Evolutionary conservation across 2,113 vertebrate species (phyloP), one percentile per base, ranked within the genome.

Genomic region (Acanthochromis polyacanthus): DNA sequence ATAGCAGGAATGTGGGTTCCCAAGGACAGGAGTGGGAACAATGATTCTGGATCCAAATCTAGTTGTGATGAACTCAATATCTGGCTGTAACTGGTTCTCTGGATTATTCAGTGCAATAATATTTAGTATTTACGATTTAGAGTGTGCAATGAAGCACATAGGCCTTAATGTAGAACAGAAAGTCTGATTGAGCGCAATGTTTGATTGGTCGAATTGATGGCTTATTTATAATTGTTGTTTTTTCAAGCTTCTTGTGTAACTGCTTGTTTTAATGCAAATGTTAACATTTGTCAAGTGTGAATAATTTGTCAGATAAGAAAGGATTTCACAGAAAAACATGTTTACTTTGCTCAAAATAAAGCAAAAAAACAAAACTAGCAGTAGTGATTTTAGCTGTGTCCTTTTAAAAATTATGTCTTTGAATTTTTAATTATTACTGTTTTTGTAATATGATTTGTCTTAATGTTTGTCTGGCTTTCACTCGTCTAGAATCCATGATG

Each of bases 401-500:
- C 6, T 30, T 30, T 30, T 30, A 4, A 30, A 38, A 10, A 9
- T 15, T 43, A 4, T 43, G 15, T 43, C 1, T 15, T 43, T 43
- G 14, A 12, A 14, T 43, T 43, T 43, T 43, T 14, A 15, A 15
- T 43, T 43, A 3, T 43, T 43, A 53, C 2, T 40, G 3, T 60
- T 43, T 74, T 32, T 58, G 12, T 32, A 36, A 52, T 30, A 48
- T 50, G n/a, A 66, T 46, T 52, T 55, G 16, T 58, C 40, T 71
- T 0, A 53, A 59, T 60, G 5, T 75, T 2, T 82, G 43, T 84
- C 30, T 61, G 50, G 32, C 11, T 64, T 72, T 75, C 55, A 43
- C 10, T 14, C 28, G 28, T 85, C 19, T 81, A 92, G 92, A 85
- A 71, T 76, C 74, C 84, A 87, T 16, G 71, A 92, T 90, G 92